Evolutionary conservation across 1,140 invertebrate species (phyloP), one percentile per base, ranked within the genome.

Genomic region (Babylonia areolata): DNA sequence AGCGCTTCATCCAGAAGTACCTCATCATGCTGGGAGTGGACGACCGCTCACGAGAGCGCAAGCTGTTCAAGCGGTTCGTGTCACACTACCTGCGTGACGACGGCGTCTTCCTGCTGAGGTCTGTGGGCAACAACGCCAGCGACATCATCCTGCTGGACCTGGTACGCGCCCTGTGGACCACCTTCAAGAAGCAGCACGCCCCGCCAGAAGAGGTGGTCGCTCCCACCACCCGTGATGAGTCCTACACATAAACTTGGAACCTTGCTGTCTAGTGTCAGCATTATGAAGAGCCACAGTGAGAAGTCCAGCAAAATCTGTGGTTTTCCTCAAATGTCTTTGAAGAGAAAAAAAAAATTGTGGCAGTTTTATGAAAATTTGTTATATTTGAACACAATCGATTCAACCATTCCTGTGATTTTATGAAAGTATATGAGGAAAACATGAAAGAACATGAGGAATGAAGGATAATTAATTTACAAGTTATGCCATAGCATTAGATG

Each of bases 51-150:
- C 33, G 75, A 2, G 89, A 91, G 39, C 46, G 81, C 64, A 86
- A 88, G 31, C 84, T 90, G 2, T 87, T 89, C 75, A 78, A 85
- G 46, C 85, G 82, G 28, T 91, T 91, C 85, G 87, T 88, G 20
- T 85, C 87, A 15, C n/a, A 86, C 31, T 91, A 91, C 71, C 84
- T 91, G 28, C 81, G 88, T 12, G 87, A 91, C n/a, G 90, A 91
- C 37, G 92, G 92, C 2, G 85, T 89, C 35, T 90, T 92, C 78
- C 77, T 92, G 3, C 84, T 92, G 28, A 86, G 91, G 23, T 71
- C 91, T 6, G 88, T 92, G 12, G 82, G 88, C 15, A 91, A 91
- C 79, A 92, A 92, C 84, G 88, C 90, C 39, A 90, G 88, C 39
- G 89, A 91, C 69, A 86, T 92, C 28, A 83, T 91, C 17, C 69